A percentile compares a stretch with the other conserved stretches of the same genome.
Conservation (phyloP, 1,140 invertebrate genomes). For the Drosophila tristis region DNA sequence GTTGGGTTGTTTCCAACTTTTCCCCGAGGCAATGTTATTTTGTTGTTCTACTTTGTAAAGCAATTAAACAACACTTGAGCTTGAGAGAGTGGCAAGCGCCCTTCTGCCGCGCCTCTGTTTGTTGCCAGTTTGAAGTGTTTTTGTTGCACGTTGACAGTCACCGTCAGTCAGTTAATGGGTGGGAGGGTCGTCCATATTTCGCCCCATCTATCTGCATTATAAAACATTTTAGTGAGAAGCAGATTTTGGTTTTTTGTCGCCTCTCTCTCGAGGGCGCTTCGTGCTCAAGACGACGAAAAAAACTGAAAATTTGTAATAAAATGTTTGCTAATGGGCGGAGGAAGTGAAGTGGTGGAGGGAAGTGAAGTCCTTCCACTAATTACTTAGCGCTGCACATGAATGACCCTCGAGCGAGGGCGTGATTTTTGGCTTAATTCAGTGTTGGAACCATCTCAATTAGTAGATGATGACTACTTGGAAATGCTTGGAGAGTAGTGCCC, state of each 20-base stretch:
- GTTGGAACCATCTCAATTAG: constrained; percentile 50
- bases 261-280: constrained; percentile 44
- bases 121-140: constrained; percentile 55
- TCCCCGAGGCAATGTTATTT: constrained; percentile 10
- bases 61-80: constrained; percentile 55
- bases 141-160: constrained; percentile 42
- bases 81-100: neutral
- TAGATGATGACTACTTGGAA: constrained; percentile 33
- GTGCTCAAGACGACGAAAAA: constrained; percentile 63
- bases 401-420: constrained; percentile 53
- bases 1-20: too few relatives aligned
- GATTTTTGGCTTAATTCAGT: constrained; percentile 65
- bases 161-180: constrained; percentile 28
- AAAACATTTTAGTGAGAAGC: constrained; percentile 42
- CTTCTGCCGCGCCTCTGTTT: constrained; percentile 28
- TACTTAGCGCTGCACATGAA: constrained; percentile 56
- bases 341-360: neutral
- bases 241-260: constrained; percentile 38
- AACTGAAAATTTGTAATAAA: constrained; percentile 50
- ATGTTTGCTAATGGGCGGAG: constrained; percentile 60
- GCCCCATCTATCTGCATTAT: constrained; percentile 24
- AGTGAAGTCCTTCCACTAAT: constrained; percentile 50
- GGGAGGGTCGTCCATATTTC: too few relatives aligned
- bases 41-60: constrained; percentile 29
- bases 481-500: constrained; percentile 15